These are phyloP conservation scores for Triops longicaudatus DNA, from an alignment of 1,140 invertebrate genomes.

Conservation along the genomic window DNA sequence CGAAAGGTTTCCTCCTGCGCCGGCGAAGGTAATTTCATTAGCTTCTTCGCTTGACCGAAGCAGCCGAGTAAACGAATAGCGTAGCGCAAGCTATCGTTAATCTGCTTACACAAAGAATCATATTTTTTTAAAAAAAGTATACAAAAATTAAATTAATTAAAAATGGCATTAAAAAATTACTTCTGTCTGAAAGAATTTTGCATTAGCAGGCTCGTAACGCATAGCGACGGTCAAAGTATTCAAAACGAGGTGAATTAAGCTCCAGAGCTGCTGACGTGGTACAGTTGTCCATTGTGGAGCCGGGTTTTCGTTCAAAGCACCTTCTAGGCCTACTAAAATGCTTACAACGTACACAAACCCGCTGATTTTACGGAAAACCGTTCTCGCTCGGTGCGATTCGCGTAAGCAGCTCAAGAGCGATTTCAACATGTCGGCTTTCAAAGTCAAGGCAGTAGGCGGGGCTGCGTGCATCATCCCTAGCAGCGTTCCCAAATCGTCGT, in stretches of 20 bases:
- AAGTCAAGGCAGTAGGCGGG: slow-evolving; percentile 60
- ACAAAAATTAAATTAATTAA: background rate
- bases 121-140: too few relatives aligned
- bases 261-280: slow-evolving; percentile 50
- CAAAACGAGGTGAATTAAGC: slow-evolving; percentile 79
- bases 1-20: slow-evolving; percentile 46
- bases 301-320: slow-evolving; percentile 50
- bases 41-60: slow-evolving; percentile 49
- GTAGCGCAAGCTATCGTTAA: slow-evolving; percentile 83
- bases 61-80: slow-evolving; percentile 83
- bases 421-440: slow-evolving; percentile 87
- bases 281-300: slow-evolving; percentile 39
- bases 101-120: slow-evolving; percentile 43
- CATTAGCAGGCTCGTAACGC: slow-evolving; percentile 98
- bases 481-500: slow-evolving; percentile 89
- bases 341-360: slow-evolving; percentile 97
- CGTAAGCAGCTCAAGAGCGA: slow-evolving; percentile 75
- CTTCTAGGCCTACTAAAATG: slow-evolving; percentile 86
- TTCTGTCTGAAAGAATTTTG: slow-evolving; percentile 95
- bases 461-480: slow-evolving; percentile 81
- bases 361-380: slow-evolving; percentile 88
- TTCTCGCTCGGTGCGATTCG: slow-evolving; percentile 90
- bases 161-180: slow-evolving; percentile 42
- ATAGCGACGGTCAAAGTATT: slow-evolving; percentile 93
- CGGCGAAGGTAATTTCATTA: slow-evolving; percentile 6